A percentile compares a stretch with the other conserved stretches of the same genome.
Conservation (phyloP, 2,888 invertebrate genomes). For the Eulithis testata region DNA sequence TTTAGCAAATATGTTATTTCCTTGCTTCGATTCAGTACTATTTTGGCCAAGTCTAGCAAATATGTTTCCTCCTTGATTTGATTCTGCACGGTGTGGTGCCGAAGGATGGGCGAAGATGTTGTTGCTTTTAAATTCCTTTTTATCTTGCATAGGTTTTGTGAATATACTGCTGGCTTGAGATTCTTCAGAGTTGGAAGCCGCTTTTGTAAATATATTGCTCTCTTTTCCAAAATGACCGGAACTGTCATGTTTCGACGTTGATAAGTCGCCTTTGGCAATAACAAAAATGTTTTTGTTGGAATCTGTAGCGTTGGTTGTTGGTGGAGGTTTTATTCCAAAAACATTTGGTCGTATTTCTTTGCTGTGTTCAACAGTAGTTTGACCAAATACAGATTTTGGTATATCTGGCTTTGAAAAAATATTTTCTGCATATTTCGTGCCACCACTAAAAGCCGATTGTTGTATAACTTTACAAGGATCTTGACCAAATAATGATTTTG, state of each 20-base stretch:
- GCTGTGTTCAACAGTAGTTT: conserved; percentile 37
- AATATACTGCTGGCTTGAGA: conserved; percentile 33
- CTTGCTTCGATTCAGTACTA: conserved; percentile 36
- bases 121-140: conserved; percentile 7
- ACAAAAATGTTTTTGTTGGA: conserved; percentile 39
- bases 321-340: conserved; percentile 37
- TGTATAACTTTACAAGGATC: conserved; percentile 26
- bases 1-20: conserved; percentile 57
- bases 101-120: conserved; percentile 53
- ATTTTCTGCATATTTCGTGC: conserved; percentile 35
- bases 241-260: conserved; percentile 50
- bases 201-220: conserved; percentile 61
- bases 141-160: conserved; percentile 27
- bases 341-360: conserved; percentile 37
- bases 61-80: conserved; percentile 15
- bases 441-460: conserved; percentile 22
- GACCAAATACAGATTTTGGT: conserved; percentile 43
- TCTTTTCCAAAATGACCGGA: conserved; percentile 47
- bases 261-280: conserved; percentile 45
- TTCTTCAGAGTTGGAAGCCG: conserved; percentile 22
- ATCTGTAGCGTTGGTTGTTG: conserved; percentile 26
- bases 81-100: conserved; percentile 9
- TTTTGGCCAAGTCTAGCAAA: conserved; percentile 15
- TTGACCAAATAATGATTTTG: conserved; percentile 47
- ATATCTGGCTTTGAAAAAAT: conserved; percentile 45